Base-by-base conservation (phyloP, 2,113 vertebrate genomes). In the Pseudorhombus dupliciocellatus region DNA sequence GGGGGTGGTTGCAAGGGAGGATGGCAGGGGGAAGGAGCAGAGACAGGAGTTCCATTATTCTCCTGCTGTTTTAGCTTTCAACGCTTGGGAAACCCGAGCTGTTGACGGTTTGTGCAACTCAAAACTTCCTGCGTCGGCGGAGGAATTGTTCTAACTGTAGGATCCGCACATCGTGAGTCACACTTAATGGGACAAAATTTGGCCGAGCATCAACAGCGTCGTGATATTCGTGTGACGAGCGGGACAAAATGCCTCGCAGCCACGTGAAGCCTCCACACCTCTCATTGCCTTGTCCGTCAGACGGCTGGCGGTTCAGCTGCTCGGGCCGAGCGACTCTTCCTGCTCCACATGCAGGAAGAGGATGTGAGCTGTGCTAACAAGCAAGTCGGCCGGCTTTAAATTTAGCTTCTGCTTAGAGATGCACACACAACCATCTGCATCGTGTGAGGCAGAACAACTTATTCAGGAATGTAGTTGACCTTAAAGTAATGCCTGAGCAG, bases 281-380 rank as follows among this genome's bases (percentile, higher is more conserved):
- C 84, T 85, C 86, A 57, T 46, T 70, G 48, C 53, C 21, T 20
- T 5, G 18, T 18, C 42, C 4, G 18, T 46, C 42, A 46, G 42
- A 18, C 18, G 4, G 6, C 34, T 11, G 34, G 12, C 10, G 34
- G 10, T 37, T 37, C 42, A 18, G 42, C 18, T 46, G 42, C 15
- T 11, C 11, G 6, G 34, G 42, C 42, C 15, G 16, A 18, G 16
- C 18, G 89, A 84, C 73, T 81, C 70, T 86, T 86, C 65, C 80
- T 84, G 86, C 86, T 84, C 83, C 80, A 89, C 88, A 78, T 88
- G 89, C 87, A 92, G 93, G 92, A 93, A 94, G 90, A 69, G 85
- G 80, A 87, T 84, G 69, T 89, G 75, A 90, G 64, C 87, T 92
- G 84, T 84, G 90, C 87, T 88, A 89, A 90, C 88, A 84, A 87